phyloP scores from a whole-genome alignment of 2,888 invertebrate species.

The Petrolisthes manimaculis region DNA sequence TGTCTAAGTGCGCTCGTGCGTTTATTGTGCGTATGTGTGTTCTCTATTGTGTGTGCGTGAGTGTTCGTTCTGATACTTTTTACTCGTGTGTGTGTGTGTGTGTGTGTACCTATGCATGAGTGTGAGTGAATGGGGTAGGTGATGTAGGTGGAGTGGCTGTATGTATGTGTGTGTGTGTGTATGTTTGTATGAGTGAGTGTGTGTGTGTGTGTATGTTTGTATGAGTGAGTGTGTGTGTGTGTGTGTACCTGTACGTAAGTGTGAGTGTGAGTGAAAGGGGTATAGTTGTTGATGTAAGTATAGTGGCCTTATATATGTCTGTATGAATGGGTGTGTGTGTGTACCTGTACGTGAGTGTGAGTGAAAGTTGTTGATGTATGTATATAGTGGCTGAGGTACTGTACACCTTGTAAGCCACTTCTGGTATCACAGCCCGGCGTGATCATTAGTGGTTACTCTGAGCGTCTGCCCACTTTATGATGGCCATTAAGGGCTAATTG shows the following conservation, averaged over 20 bases:
- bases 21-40: neutral
- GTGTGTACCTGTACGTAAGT: neutral
- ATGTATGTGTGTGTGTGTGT: neutral
- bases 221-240: neutral
- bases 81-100: constrained; percentile 17
- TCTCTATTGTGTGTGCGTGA: neutral
- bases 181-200: neutral
- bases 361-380: neutral
- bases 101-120: constrained; percentile 7
- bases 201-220: neutral
- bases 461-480: constrained; percentile 22
- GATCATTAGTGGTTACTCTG: constrained; percentile 30
- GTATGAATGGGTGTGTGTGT: neutral
- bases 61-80: neutral
- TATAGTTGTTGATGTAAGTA: no score
- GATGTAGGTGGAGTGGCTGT: neutral
- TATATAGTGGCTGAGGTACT: neutral
- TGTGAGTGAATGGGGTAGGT: neutral
- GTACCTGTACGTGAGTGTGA: neutral
- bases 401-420: constrained; percentile 20
- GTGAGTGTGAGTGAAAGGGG: neutral
- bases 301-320: neutral
- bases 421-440: constrained; percentile 13
- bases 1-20: neutral
- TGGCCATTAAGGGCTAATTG: constrained; percentile 34